These are phyloP conservation scores for Procambarus virginalis DNA, from an alignment of 1,140 invertebrate species.

Conservation along the genomic window DNA sequence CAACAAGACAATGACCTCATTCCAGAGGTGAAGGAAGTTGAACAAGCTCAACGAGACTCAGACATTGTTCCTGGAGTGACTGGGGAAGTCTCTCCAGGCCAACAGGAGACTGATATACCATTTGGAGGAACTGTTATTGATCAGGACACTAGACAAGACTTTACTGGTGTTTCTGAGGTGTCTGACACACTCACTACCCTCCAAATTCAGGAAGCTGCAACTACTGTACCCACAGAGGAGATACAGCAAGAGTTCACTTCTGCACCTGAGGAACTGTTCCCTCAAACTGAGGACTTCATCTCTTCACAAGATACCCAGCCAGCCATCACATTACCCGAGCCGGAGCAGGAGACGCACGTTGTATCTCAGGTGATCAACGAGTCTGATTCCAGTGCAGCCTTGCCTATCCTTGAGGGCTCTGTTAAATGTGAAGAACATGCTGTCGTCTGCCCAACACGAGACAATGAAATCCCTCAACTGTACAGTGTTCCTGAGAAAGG, in stretches of 20 bases:
- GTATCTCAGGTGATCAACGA: not conserved
- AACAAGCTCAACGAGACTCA: too few species aligned
- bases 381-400: not conserved
- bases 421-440: not conserved
- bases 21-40: too few species aligned
- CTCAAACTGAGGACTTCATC: not conserved
- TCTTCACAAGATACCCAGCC: not conserved
- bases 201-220: too few species aligned
- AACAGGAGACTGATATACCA: too few species aligned
- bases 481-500: not conserved
- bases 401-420: not conserved
- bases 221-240: not conserved
- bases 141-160: not conserved
- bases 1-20: not conserved
- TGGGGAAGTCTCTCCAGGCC: too few species aligned
- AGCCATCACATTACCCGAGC: not conserved
- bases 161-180: not conserved
- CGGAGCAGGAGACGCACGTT: not conserved
- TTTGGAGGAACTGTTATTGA: too few species aligned
- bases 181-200: too few species aligned
- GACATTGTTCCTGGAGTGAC: too few species aligned
- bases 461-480: not conserved
- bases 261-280: not conserved
- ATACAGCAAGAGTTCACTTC: not conserved
- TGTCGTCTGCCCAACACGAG: not conserved